These are phyloP conservation scores for Engystomops pustulosus DNA, from an alignment of 2,113 vertebrate species.

Conservation along the genomic window DNA sequence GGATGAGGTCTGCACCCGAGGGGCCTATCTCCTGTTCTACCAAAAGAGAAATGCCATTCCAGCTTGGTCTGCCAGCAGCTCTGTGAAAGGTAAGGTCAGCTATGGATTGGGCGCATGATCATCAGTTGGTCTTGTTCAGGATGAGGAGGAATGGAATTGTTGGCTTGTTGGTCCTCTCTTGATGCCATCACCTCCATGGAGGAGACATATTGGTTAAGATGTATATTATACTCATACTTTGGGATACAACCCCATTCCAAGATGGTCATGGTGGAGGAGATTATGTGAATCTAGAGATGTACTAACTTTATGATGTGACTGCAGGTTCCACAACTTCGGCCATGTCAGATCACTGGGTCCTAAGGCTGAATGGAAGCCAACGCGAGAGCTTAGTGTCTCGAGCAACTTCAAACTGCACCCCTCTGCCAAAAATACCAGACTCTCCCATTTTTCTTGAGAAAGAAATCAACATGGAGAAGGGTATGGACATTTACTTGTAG, in stretches of 20 bases:
- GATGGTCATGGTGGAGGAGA: background rate
- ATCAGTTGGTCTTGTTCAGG: background rate
- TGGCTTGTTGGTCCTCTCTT: background rate
- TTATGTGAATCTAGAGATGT: background rate
- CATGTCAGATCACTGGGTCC: conserved; percentile 85
- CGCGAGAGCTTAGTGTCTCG: conserved; percentile 74
- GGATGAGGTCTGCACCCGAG: conserved; percentile 83
- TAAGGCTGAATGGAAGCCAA: conserved; percentile 75
- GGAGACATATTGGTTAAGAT: background rate
- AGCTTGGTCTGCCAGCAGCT: conserved; percentile 83
- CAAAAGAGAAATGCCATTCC: conserved; percentile 86
- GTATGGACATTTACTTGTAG: conserved; percentile 64
- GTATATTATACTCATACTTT: background rate
- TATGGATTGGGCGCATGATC: background rate
- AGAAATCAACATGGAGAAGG: conserved; percentile 69
- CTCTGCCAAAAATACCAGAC: conserved; percentile 70
- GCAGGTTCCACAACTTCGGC: conserved; percentile 84
- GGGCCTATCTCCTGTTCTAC: conserved; percentile 95
- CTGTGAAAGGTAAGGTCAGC: conserved; percentile 76
- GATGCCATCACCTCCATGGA: no score
- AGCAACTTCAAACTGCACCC: conserved; percentile 69
- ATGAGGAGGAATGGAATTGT: background rate
- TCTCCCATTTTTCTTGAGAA: conserved; percentile 71
- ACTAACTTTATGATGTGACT: background rate
- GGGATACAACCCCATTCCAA: background rate